Evolutionary conservation across 1,140 invertebrate genomes (phyloP).

Genomic region (Solen grandis): DNA sequence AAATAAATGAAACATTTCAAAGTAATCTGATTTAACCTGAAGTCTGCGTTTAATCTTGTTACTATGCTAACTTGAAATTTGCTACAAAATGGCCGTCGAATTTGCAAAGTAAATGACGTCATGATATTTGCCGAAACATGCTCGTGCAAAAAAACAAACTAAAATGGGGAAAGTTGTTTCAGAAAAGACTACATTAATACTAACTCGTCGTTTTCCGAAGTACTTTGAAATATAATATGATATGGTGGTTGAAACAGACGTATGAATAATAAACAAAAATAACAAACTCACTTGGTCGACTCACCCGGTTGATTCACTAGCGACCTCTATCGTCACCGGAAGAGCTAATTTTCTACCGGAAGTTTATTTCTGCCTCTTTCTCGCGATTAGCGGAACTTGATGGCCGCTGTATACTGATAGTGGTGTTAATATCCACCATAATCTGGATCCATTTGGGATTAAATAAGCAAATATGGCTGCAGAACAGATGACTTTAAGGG

Average conservation of each 20-base stretch:
- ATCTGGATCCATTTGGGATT: slow-evolving; percentile 60
- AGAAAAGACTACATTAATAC: too few relatives aligned
- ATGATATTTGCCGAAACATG: slow-evolving; percentile 51
- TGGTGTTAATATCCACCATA: slow-evolving; percentile 66
- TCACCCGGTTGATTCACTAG: slow-evolving; percentile 55
- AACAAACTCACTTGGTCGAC: too few relatives aligned
- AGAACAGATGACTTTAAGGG: slow-evolving; percentile 95
- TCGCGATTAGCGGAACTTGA: slow-evolving; percentile 42
- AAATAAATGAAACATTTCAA: too few relatives aligned
- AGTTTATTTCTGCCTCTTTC: slow-evolving; percentile 52
- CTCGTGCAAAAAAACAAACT: not conserved
- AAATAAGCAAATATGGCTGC: slow-evolving; percentile 78
- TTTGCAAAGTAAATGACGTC: slow-evolving; percentile 58
- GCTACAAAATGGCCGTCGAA: slow-evolving; percentile 68
- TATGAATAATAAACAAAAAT: too few relatives aligned
- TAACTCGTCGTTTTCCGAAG: too few relatives aligned
- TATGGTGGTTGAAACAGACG: slow-evolving; percentile 9
- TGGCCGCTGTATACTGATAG: slow-evolving; percentile 46
- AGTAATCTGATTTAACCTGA: too few relatives aligned
- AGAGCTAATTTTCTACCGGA: slow-evolving; percentile 16
- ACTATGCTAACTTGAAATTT: not conserved
- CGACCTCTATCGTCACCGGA: slow-evolving; percentile 56
- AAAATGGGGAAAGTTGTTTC: not conserved
- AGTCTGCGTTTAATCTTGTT: slow-evolving; percentile 28
- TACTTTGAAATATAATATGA: slow-evolving; percentile 1